These are phyloP conservation scores for Lycodopsis pacificus DNA, from an alignment of 2,797 vertebrate genomes.

Conservation along the genomic window DNA sequence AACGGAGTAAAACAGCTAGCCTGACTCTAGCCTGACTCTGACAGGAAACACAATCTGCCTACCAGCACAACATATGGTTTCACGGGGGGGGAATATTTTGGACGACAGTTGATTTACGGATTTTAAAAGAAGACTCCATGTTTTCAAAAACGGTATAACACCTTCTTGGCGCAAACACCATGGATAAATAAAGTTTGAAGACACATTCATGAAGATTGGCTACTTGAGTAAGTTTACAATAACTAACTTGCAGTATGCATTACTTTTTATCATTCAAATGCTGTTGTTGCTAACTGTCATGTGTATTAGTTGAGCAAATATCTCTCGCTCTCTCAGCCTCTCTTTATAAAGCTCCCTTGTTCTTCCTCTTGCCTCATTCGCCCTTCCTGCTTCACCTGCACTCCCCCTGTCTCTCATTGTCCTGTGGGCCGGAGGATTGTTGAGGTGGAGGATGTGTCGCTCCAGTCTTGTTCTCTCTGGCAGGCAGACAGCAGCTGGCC, in stretches of 20 bases:
- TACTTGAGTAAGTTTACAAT: background rate
- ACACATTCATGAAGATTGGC: background rate
- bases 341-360: background rate
- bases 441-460: conserved; percentile 45
- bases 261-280: background rate
- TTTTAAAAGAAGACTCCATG: background rate
- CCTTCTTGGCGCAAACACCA: background rate
- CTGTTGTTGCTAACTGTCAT: background rate
- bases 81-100: no score
- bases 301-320: background rate
- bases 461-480: conserved; percentile 53
- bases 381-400: background rate
- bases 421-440: conserved; percentile 15
- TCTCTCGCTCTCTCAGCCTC: background rate
- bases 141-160: no score
- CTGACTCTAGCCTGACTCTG: no score
- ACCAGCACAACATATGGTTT: no score
- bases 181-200: background rate
- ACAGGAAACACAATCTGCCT: no score
- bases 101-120: no score
- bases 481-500: conserved; percentile 67
- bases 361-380: background rate
- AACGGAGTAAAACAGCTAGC: no score
- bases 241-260: background rate
- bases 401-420: background rate